Conservation (phyloP, 2,888 invertebrate genomes). For the Rapana venosa region DNA sequence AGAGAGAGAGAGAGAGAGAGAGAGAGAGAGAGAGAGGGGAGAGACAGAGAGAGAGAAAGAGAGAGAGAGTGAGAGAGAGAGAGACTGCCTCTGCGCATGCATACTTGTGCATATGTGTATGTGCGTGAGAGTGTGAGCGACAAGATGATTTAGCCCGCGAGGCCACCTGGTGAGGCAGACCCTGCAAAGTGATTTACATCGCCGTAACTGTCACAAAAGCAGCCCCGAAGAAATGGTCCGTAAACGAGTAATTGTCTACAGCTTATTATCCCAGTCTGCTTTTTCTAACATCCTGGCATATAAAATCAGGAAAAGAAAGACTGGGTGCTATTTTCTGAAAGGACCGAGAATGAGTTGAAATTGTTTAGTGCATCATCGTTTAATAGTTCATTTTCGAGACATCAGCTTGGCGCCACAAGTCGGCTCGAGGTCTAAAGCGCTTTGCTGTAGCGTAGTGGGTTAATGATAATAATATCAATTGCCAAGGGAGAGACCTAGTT, state of each 20-base stretch:
- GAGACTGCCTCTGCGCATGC: neutral
- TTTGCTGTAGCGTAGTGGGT: too few species aligned
- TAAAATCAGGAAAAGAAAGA: too few species aligned
- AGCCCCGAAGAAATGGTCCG: neutral
- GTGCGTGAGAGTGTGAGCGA: neutral
- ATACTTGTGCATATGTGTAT: neutral
- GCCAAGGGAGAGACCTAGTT: too few species aligned
- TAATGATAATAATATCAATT: too few species aligned
- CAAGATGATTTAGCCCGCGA: neutral
- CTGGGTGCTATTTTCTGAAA: too few species aligned
- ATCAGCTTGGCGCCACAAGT: too few species aligned
- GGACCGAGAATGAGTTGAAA: too few species aligned
- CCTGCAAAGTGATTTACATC: neutral
- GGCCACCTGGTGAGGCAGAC: neutral
- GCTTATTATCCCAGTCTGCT: neutral
- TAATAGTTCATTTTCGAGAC: too few species aligned
- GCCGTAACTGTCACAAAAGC: neutral
- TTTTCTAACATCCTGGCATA: neutral
- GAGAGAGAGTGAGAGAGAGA: neutral
- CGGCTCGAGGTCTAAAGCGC: too few species aligned
- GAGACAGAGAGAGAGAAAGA: neutral
- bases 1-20: constrained; percentile 1
- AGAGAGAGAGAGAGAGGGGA: neutral
- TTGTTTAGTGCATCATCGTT: too few species aligned
- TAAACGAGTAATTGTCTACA: neutral